Evolutionary conservation across 2,797 vertebrate species (phyloP).

Genomic region (Phaenicophaeus curvirostris): DNA sequence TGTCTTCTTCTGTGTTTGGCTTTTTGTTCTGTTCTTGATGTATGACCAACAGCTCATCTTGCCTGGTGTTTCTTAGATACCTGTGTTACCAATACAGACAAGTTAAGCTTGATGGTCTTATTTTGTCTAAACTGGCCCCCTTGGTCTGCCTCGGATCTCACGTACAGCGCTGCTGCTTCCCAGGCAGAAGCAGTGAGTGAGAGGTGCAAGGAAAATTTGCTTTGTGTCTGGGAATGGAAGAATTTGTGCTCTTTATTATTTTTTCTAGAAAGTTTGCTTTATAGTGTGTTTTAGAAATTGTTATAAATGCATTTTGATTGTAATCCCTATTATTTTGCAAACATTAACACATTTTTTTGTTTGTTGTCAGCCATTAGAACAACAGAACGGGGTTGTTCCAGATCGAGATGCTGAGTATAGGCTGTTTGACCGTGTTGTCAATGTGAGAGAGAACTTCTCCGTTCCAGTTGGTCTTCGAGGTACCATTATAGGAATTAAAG

Average conservation of each 20-base stretch:
- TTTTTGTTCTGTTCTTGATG: background rate
- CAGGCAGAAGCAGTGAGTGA: background rate
- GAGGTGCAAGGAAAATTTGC: background rate
- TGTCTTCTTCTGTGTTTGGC: background rate
- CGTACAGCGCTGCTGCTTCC: background rate
- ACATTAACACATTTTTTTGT: background rate
- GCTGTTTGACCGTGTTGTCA: slow-evolving; percentile 95
- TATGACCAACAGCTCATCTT: background rate
- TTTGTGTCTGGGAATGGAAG: background rate
- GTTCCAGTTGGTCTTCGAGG: slow-evolving; percentile 94
- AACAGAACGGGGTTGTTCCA: slow-evolving; percentile 92
- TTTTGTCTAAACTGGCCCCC: background rate
- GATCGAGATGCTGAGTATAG: slow-evolving; percentile 91
- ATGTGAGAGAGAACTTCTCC: slow-evolving; percentile 92
- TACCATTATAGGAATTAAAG: slow-evolving; percentile 94
- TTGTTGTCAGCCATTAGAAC: slow-evolving; percentile 87
- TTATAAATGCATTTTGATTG: no score
- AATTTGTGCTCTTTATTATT: background rate
- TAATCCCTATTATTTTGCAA: background rate
- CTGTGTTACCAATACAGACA: background rate
- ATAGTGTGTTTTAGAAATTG: background rate
- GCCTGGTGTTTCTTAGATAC: background rate
- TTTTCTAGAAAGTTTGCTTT: background rate
- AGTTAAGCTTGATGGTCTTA: background rate
- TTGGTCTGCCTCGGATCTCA: background rate